Base-by-base conservation (phyloP, 2,113 vertebrate genomes). In the Caracal caracal region DNA sequence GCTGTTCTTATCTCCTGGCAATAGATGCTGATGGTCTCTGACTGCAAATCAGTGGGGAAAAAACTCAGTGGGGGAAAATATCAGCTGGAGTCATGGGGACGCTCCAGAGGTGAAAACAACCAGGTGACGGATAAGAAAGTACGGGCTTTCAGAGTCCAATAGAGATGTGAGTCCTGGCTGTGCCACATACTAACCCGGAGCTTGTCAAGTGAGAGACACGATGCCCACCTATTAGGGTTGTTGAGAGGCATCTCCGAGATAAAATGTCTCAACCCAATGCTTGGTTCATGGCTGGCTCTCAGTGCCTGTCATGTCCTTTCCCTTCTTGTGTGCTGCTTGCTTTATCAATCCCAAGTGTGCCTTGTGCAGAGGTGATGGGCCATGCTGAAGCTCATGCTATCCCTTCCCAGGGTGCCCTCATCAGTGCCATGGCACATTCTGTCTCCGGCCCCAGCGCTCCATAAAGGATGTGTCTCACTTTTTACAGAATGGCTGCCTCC, bases 311-410 rank as follows among this genome's bases (percentile, higher is more conserved):
- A 11, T 0, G 2, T 47, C 37, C 35, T 37, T 26, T 12, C 43
- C 78, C 33, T 28, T 76, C 71, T 63, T 13, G 6, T 15, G 9
- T 13, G 19, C 20, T 5, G 4, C 35, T 79, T 26, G 26, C 68
- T 92, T 75, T 30, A 12, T 51, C 28, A 28, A 20, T n/a, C 16
- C 81, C 15, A 5, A 63, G 19, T 6, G 43, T 40, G 73, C 61
- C 53, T 75, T 68, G 3, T 16, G 6, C 9, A 33, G 37, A 49
- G 10, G 33, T 5, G 8, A 51, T 6, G 10, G 43, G 19, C 56
- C 33, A 5, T 13, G 20, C 6, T 0, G 2, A 51, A 71, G 43
- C 53, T 47, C 30, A 3, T 17, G 28, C 33, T 24, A n/a, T 37
- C 24, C 5, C 13, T 24, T 66, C 5, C 71, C n/a, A 0, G 20